A percentile compares a stretch with the other conserved stretches of the same genome.
Conservation (phyloP, 2,888 invertebrate genomes). For the Aspidiotus destructor region DNA sequence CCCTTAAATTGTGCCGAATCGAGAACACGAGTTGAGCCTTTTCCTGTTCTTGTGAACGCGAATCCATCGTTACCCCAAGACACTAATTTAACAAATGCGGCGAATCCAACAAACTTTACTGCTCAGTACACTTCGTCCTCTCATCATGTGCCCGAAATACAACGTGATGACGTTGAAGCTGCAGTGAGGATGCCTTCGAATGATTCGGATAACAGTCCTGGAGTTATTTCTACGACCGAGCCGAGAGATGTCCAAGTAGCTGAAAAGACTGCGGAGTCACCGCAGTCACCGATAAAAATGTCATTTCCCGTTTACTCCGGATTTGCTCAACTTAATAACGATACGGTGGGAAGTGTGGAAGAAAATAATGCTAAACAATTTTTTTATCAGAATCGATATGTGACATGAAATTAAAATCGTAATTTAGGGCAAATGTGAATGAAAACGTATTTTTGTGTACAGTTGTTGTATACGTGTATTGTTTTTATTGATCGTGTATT, state of each 20-base stretch:
- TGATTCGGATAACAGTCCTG: not conserved
- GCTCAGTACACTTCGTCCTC: not conserved
- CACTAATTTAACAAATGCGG: not conserved
- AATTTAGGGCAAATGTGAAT: too few species aligned
- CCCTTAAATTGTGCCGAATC: not conserved
- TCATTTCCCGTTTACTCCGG: constrained; percentile 36
- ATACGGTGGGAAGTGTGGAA: not conserved
- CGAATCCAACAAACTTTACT: not conserved
- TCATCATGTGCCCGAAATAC: not conserved
- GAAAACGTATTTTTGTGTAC: too few species aligned
- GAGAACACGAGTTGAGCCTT: not conserved
- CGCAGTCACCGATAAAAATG: constrained; percentile 15
- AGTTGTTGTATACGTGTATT: too few species aligned
- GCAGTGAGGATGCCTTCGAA: not conserved
- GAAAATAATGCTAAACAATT: constrained; percentile 21
- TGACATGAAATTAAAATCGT: constrained; percentile 36
- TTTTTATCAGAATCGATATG: constrained; percentile 24
- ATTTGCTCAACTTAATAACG: constrained; percentile 34
- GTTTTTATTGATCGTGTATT: too few species aligned
- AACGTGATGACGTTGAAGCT: not conserved
- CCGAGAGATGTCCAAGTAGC: not conserved
- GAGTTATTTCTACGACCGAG: not conserved
- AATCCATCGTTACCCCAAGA: not conserved
- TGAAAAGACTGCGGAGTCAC: not conserved
- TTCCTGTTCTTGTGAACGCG: not conserved